phyloP scores from a whole-genome alignment of 2,113 vertebrate species.

The Gobiocypris rarus region DNA sequence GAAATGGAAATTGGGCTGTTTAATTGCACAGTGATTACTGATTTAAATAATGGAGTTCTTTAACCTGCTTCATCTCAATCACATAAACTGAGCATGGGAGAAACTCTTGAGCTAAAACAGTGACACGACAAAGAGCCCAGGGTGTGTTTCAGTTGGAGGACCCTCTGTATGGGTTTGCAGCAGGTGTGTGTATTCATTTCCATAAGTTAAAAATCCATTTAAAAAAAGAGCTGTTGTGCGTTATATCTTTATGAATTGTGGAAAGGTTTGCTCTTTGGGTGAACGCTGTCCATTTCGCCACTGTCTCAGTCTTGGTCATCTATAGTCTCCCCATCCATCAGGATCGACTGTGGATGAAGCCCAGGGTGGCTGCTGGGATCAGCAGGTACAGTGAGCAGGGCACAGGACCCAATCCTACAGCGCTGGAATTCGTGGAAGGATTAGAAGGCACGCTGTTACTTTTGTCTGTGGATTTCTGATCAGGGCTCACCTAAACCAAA shows the following conservation, averaged over 20 bases:
- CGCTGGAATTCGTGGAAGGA: neutral
- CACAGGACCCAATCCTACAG: neutral
- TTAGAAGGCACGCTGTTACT: no score
- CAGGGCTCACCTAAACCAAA: neutral
- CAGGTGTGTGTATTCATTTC: neutral
- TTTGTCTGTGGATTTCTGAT: no score
- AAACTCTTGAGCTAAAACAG: neutral
- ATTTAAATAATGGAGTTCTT: neutral
- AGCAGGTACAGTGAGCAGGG: slow-evolving; percentile 12
- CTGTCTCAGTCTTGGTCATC: slow-evolving; percentile 24
- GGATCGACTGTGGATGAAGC: slow-evolving; percentile 51
- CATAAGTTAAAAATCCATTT: slow-evolving; percentile 3
- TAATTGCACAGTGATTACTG: neutral
- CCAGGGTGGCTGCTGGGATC: slow-evolving; percentile 48
- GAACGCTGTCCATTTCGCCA: slow-evolving; percentile 3
- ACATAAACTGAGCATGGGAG: neutral
- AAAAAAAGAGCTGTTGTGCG: neutral
- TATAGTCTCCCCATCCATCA: neutral
- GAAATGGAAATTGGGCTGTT: neutral
- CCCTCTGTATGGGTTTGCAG: neutral
- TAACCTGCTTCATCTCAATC: neutral
- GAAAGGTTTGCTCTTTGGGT: slow-evolving; percentile 40
- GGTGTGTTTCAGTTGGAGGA: neutral
- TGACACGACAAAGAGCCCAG: neutral
- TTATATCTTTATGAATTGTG: slow-evolving; percentile 5